Conservation (phyloP, 1,140 invertebrate species). For the Sinonovacula constricta region DNA sequence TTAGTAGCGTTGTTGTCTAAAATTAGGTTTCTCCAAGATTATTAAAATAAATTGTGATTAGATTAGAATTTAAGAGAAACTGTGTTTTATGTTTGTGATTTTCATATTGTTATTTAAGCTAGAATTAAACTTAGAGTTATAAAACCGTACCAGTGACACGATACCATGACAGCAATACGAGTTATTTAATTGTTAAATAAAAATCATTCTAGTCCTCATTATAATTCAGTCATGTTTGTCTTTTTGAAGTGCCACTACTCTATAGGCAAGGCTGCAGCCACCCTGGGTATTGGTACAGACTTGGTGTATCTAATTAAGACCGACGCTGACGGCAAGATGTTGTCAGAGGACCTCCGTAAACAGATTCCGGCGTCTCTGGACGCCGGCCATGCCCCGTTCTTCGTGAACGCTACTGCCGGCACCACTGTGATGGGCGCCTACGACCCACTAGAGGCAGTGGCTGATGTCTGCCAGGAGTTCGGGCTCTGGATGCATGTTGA, state of each 20-base stretch:
- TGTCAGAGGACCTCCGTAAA: slow-evolving; percentile 91
- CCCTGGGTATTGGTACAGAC: slow-evolving; percentile 97
- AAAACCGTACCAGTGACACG: no score
- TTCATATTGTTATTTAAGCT: no score
- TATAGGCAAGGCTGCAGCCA: slow-evolving; percentile 95
- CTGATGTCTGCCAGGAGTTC: slow-evolving; percentile 97
- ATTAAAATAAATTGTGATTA: no score
- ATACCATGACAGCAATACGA: no score
- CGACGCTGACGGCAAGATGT: slow-evolving; percentile 93
- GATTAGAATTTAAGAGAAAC: no score
- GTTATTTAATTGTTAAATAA: no score
- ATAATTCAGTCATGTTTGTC: no score
- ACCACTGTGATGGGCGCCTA: slow-evolving; percentile 94
- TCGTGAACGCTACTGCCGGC: slow-evolving; percentile 96
- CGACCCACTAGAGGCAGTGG: slow-evolving; percentile 95
- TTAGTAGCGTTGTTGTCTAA: no score
- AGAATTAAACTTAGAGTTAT: no score
- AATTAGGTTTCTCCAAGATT: no score
- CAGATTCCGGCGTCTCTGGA: slow-evolving; percentile 89
- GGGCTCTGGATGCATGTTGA: slow-evolving; percentile 98
- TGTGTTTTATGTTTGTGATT: no score
- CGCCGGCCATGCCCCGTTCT: slow-evolving; percentile 90
- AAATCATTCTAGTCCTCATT: no score
- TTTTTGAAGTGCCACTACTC: slow-evolving; percentile 95
- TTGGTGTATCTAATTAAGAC: slow-evolving; percentile 95